These are phyloP conservation scores for Epinephelus cyanopodus DNA, from an alignment of 2,113 vertebrate genomes.

Conservation along the genomic window DNA sequence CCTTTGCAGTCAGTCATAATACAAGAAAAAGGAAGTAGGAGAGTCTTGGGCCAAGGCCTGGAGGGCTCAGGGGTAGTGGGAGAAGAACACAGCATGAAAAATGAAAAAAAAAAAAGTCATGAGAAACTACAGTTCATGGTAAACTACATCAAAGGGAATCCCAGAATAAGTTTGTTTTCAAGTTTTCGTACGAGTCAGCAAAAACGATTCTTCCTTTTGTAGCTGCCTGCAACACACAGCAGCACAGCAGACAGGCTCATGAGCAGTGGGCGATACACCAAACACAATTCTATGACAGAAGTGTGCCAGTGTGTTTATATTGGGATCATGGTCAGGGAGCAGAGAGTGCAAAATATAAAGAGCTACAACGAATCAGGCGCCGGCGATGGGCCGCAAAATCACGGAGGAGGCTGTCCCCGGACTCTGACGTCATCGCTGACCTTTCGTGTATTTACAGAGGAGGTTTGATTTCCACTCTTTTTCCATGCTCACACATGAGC, in stretches of 20 bases:
- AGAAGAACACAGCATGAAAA: conserved; percentile 45
- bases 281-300: conserved; percentile 57
- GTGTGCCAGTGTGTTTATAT: conserved; percentile 51
- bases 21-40: conserved; percentile 58
- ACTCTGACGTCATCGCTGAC: conserved; percentile 80
- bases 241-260: conserved; percentile 37
- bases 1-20: conserved; percentile 73
- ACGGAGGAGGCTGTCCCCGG: conserved; percentile 51
- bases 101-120: conserved; percentile 36
- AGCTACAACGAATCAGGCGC: conserved; percentile 62
- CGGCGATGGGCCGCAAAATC: conserved; percentile 67
- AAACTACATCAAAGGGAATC: conserved; percentile 59
- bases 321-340: conserved; percentile 69
- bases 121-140: conserved; percentile 51
- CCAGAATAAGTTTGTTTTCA: conserved; percentile 65
- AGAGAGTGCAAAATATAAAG: conserved; percentile 73
- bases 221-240: conserved; percentile 32
- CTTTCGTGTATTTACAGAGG: conserved; percentile 83
- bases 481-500: conserved; percentile 79
- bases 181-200: conserved; percentile 58
- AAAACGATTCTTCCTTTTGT: conserved; percentile 52
- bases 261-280: conserved; percentile 35
- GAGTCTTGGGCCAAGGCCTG: conserved; percentile 33
- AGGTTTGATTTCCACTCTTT: conserved; percentile 80
- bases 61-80: conserved; percentile 40